Evolutionary conservation across 1,140 invertebrate genomes (phyloP), one percentile per base, ranked within the genome.

Genomic region (Danaus plexippus): DNA sequence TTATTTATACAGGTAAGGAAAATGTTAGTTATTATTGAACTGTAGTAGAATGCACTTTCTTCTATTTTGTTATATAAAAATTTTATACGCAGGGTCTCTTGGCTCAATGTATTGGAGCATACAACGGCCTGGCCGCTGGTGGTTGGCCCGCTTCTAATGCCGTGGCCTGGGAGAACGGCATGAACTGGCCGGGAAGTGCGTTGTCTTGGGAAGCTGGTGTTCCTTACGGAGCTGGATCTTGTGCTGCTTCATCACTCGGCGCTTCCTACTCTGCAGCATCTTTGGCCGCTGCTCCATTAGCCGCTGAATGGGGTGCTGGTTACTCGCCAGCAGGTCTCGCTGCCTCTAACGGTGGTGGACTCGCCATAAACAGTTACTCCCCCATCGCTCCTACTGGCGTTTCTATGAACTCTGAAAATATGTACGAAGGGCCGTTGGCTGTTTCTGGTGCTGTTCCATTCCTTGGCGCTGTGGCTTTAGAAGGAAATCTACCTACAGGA

Each of bases 361-460:
- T 75, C 43, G 45, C 49, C 2, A 64, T 75, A 0, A 56, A 57
- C 41, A 73, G 68, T 40, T 51, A 44, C 11, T 73, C 70, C 12
- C 61, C 69, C 11, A 66, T 73, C 10, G 49, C 68, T 7, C 69
- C 74, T 0, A 59, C 45, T 7, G 73, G 71, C 1, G 46, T 78
- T 5, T 61, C 59, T 1, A 62, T 78, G 1, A 56, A 53, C 0
- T 71, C 69, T 11, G 70, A 76, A 3, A 75, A 68, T 47, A 63
- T 52, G 41, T 59, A 72, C 22, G 70, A 74, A 57, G 73, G 75
- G 7, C 63, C 64, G 1, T 40, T 78, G 0, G 53, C 56, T 1
- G 71, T 76, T 1, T 43, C 52, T 48, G 75, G 75, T 2, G 53
- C 58, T 12, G 41, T 78, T n/a, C 71, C 73, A 6, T 75, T 74